Percentiles rank a stretch among this genome's conserved stretches.
Evolutionary conservation across 2,113 vertebrate genomes (phyloP).

Genomic region (Nothoprocta perdicaria): DNA sequence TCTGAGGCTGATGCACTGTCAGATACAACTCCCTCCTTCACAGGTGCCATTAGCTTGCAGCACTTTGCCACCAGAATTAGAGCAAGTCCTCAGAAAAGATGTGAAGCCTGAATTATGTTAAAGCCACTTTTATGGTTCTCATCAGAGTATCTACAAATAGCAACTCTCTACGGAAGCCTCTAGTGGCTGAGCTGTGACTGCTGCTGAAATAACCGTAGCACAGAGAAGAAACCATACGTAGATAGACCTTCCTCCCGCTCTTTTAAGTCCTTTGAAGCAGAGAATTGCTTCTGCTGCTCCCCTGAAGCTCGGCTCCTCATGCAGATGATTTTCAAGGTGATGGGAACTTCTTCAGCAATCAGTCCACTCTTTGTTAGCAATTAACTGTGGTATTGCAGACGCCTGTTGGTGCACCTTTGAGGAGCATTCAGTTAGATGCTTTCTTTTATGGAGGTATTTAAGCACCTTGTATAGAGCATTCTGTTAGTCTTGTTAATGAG

Average conservation of each 20-base stretch:
- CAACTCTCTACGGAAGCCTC: neutral
- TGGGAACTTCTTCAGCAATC: neutral
- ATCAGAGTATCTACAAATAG: neutral
- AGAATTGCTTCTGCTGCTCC: neutral
- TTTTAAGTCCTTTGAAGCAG: neutral
- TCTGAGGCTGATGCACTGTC: neutral
- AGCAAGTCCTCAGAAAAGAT: neutral
- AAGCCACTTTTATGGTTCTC: neutral
- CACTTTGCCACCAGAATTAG: neutral
- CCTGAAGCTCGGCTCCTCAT: neutral
- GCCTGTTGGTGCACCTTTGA: neutral
- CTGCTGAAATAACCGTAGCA: neutral
- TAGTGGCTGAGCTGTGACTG: neutral
- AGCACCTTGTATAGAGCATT: neutral
- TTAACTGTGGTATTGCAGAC: neutral
- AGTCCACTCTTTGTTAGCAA: neutral
- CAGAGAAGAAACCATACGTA: neutral
- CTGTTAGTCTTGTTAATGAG: constrained; percentile 6
- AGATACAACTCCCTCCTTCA: neutral
- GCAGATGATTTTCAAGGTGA: neutral
- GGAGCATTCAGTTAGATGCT: neutral
- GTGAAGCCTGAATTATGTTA: neutral
- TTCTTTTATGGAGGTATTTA: neutral
- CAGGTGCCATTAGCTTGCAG: neutral
- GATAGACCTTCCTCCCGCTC: neutral